Base-by-base conservation (phyloP, 1,140 invertebrate genomes). In the Drosophila neocordata region DNA sequence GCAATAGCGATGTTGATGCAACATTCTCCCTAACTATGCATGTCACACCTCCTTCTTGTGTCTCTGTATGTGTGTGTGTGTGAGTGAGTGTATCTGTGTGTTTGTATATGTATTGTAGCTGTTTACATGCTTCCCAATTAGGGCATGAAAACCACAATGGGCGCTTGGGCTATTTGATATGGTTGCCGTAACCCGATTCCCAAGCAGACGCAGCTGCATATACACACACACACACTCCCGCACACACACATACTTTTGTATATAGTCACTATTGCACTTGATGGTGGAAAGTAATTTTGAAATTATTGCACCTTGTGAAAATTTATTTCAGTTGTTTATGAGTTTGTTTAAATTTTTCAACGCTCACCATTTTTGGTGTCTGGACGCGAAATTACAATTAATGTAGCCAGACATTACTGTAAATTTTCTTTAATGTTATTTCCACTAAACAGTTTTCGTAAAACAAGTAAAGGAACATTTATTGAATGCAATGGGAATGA, bases 241-340 rank as follows among this genome's bases (percentile, higher is more conserved):
- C 37, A 12, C 13, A 64, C 52, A 35, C 51, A 63, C 27, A 51
- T 52, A 37, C 34, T 58, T n/a, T n/a, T 31, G 34, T 31, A 5
- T 12, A 63, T 48, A 27, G 31, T 41, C 62, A 22, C 44, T 55
- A 15, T 18, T 56, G 68, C 69, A 69, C 57, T 60, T 60, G 53
- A n/a, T 52, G 62, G 48, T 55, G 62, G 48, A 61, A 69, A 52
- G 64, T 66, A 68, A 73, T 89, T 89, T 84, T 58, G 59, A 73
- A 87, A 78, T 84, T 75, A 89, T 78, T 77, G 65, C 76, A 71
- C 69, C 77, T 77, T 73, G 63, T 78, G 48, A 63, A 63, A 89
- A 89, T 81, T 84, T 89, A 89, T 89, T 72, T 79, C 68, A 71
- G 22, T 82, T 79, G 64, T 82, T 87, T 82, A 81, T 81, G 69